Conservation (phyloP, 1,140 invertebrate genomes). For the Drosophila sulfurigaster region DNA sequence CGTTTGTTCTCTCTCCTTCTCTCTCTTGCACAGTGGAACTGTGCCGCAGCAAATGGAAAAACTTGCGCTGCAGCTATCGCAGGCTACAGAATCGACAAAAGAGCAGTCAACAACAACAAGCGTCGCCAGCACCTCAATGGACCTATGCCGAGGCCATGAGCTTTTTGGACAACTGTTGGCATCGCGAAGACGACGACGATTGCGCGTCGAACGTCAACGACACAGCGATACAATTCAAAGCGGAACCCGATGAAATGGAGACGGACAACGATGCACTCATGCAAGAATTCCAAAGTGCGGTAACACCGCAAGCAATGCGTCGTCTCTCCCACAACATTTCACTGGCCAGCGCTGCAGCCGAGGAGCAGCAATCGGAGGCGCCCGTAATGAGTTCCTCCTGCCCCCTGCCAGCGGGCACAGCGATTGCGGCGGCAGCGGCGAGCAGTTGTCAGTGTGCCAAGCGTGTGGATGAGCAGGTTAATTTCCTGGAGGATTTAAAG, state of each 20-base stretch:
- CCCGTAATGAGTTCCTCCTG: not conserved
- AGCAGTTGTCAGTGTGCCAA: slow-evolving; percentile 72
- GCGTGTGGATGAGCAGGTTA: slow-evolving; percentile 78
- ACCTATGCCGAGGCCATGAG: slow-evolving; percentile 63
- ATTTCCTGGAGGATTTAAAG: slow-evolving; percentile 70
- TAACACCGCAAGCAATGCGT: slow-evolving; percentile 72
- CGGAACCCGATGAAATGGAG: slow-evolving; percentile 63
- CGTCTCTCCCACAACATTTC: slow-evolving; percentile 75
- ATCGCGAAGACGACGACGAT: slow-evolving; percentile 46
- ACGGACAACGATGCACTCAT: slow-evolving; percentile 71
- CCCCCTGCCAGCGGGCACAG: not conserved
- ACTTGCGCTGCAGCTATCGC: slow-evolving; percentile 72
- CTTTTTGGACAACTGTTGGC: slow-evolving; percentile 49
- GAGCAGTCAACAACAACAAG: slow-evolving; percentile 22
- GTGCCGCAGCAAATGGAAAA: slow-evolving; percentile 72
- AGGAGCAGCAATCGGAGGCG: slow-evolving; percentile 43
- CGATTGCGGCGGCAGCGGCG: slow-evolving; percentile 35
- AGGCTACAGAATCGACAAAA: slow-evolving; percentile 46
- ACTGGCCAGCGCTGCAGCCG: slow-evolving; percentile 64
- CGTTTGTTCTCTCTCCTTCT: slow-evolving; percentile 5
- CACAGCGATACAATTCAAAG: slow-evolving; percentile 44
- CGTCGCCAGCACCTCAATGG: slow-evolving; percentile 56
- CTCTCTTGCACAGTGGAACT: slow-evolving; percentile 54
- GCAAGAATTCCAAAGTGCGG: slow-evolving; percentile 66
- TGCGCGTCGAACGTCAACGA: slow-evolving; percentile 13